These are phyloP conservation scores for Hippocampus comes DNA, from an alignment of 2,113 vertebrate species.

Conservation along the genomic window DNA sequence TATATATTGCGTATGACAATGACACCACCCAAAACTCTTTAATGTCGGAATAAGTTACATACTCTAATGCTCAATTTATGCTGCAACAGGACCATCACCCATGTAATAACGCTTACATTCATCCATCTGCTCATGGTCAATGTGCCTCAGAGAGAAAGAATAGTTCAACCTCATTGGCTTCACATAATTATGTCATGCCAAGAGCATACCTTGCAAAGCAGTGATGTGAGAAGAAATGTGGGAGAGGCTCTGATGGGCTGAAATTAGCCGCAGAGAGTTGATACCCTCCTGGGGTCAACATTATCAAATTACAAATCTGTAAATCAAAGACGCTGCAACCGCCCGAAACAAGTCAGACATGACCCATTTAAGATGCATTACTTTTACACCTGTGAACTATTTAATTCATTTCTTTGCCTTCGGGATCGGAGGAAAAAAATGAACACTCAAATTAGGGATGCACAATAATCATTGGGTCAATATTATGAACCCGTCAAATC, in stretches of 20 bases:
- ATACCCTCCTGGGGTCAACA: slow-evolving; percentile 11
- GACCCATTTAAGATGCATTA: slow-evolving; percentile 3
- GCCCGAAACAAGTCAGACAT: neutral
- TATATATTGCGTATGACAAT: too few relatives aligned
- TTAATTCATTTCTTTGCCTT: too few relatives aligned
- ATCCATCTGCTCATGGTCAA: neutral
- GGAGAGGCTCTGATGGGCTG: slow-evolving; percentile 14
- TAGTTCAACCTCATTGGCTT: neutral
- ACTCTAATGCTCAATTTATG: too few relatives aligned
- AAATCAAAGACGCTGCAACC: slow-evolving; percentile 4
- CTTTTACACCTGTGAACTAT: neutral
- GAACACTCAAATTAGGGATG: too few relatives aligned
- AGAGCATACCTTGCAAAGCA: neutral
- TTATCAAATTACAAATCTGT: slow-evolving; percentile 45
- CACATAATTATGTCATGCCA: slow-evolving; percentile 14
- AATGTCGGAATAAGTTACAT: too few relatives aligned
- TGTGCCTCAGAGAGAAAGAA: neutral
- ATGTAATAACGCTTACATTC: neutral
- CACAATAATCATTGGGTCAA: too few relatives aligned
- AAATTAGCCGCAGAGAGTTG: slow-evolving; percentile 38
- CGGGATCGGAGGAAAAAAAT: too few relatives aligned
- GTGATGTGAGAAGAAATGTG: slow-evolving; percentile 1
- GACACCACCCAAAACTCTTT: too few relatives aligned
- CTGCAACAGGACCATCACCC: neutral
- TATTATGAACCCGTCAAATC: too few relatives aligned